Percentiles rank a stretch among this genome's conserved stretches.
These are phyloP conservation scores for Trichoplusia ni DNA, from an alignment of 1,140 invertebrate genomes.

Conservation along the genomic window DNA sequence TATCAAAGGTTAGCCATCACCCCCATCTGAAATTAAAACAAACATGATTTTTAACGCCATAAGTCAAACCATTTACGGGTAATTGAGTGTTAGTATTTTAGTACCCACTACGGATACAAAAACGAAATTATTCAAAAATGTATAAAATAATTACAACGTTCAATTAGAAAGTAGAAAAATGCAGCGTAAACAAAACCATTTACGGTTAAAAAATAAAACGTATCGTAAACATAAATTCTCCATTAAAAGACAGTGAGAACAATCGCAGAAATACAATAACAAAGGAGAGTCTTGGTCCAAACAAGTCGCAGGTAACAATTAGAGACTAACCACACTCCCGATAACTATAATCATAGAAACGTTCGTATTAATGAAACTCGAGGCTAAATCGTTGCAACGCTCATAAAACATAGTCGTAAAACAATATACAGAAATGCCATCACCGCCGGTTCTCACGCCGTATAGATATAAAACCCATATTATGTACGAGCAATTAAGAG, in stretches of 20 bases:
- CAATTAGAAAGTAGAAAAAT: no score
- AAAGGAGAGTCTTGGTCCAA: no score
- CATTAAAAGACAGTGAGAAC: not conserved
- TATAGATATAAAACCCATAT: slow-evolving; percentile 16
- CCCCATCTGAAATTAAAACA: slow-evolving; percentile 23
- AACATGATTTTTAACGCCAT: slow-evolving; percentile 15
- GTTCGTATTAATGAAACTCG: slow-evolving; percentile 24
- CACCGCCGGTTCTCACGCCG: slow-evolving; percentile 16
- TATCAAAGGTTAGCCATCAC: not conserved
- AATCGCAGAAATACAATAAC: no score
- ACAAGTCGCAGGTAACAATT: slow-evolving; percentile 14
- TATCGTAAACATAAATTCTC: no score
- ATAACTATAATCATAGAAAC: slow-evolving; percentile 21
- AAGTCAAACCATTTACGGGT: slow-evolving; percentile 10
- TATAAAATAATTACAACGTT: no score
- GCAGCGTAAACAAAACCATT: no score
- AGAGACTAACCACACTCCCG: slow-evolving; percentile 1
- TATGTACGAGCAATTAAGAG: slow-evolving; percentile 29
- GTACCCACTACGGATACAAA: not conserved
- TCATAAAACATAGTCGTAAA: slow-evolving; percentile 26
- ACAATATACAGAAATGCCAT: slow-evolving; percentile 25
- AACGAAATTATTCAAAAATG: no score
- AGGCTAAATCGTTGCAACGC: slow-evolving; percentile 23
- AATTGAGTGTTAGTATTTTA: slow-evolving; percentile 9
- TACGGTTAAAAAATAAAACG: no score